phyloP scores from a whole-genome alignment of 1,140 invertebrate genomes.

The Macrobrachium nipponense region DNA sequence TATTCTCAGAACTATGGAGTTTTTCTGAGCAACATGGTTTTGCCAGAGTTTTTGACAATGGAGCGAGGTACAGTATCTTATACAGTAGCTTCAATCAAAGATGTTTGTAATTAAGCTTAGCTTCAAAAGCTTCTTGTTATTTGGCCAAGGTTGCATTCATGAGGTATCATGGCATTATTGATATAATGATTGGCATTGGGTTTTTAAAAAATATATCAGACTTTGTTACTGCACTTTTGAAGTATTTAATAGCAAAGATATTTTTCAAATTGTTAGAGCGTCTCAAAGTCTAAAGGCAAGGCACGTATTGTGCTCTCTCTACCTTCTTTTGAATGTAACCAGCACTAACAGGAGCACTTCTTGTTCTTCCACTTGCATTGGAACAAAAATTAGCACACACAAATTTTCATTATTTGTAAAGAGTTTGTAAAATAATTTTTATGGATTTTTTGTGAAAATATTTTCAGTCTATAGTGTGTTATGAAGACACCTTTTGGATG shows the following conservation, averaged over 20 bases:
- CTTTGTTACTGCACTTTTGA: no score
- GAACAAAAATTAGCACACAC: constrained; percentile 33
- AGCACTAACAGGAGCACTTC: constrained; percentile 11
- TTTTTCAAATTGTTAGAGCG: no score
- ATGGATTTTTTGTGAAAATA: no score
- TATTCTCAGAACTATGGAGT: constrained; percentile 12
- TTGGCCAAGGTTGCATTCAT: constrained; percentile 26
- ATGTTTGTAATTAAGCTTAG: constrained; percentile 39
- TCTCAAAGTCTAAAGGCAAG: no score
- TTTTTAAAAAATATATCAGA: no score
- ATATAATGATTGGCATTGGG: no score
- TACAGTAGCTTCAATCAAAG: constrained; percentile 28
- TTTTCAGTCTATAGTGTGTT: not conserved
- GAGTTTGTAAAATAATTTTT: no score
- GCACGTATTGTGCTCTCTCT: not conserved
- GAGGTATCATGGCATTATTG: not conserved
- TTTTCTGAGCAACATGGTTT: constrained; percentile 25
- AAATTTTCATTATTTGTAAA: no score
- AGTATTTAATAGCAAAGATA: no score
- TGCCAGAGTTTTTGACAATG: constrained; percentile 1
- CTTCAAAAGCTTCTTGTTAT: constrained; percentile 22
- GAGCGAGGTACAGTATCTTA: not conserved
- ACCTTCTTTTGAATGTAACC: constrained; percentile 5
- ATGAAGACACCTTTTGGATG: constrained; percentile 4
- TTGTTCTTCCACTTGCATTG: constrained; percentile 26